Evolutionary conservation across 2,113 vertebrate genomes (phyloP).

Genomic region (Microcebus griseorufus): DNA sequence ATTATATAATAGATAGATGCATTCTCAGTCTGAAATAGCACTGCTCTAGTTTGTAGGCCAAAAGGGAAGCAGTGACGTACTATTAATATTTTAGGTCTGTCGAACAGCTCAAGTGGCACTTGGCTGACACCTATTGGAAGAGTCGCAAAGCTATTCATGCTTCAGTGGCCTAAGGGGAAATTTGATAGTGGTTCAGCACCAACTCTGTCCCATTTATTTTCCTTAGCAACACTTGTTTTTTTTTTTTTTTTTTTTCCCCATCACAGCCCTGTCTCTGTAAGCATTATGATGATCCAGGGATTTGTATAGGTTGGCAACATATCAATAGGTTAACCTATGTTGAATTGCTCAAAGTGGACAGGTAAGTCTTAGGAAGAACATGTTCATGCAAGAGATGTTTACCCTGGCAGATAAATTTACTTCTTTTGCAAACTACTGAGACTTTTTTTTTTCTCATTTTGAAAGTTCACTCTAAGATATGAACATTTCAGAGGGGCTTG

Average conservation of each 20-base stretch:
- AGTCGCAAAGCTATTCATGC: background rate
- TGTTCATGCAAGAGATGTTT: background rate
- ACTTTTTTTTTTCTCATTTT: background rate
- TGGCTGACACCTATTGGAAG: slow-evolving; percentile 78
- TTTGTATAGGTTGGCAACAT: background rate
- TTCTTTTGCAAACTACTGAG: background rate
- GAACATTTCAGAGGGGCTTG: background rate
- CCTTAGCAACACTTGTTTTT: background rate
- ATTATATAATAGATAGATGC: background rate
- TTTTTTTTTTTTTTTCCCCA: background rate
- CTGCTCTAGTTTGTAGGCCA: background rate
- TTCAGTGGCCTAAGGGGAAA: background rate
- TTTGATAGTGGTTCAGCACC: background rate
- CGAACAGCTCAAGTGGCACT: slow-evolving; percentile 57
- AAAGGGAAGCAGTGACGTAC: background rate
- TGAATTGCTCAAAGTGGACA: background rate
- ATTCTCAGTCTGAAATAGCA: slow-evolving; percentile 25
- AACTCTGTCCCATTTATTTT: background rate
- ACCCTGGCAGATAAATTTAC: background rate
- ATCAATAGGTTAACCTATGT: background rate
- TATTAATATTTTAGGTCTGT: slow-evolving; percentile 6
- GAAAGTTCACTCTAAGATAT: background rate
- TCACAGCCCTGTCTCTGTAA: background rate
- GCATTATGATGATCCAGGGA: background rate
- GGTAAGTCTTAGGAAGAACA: background rate